Evolutionary conservation across 2,113 vertebrate genomes (phyloP), one percentile per base, ranked within the genome.

Genomic region (Zingel zingel): DNA sequence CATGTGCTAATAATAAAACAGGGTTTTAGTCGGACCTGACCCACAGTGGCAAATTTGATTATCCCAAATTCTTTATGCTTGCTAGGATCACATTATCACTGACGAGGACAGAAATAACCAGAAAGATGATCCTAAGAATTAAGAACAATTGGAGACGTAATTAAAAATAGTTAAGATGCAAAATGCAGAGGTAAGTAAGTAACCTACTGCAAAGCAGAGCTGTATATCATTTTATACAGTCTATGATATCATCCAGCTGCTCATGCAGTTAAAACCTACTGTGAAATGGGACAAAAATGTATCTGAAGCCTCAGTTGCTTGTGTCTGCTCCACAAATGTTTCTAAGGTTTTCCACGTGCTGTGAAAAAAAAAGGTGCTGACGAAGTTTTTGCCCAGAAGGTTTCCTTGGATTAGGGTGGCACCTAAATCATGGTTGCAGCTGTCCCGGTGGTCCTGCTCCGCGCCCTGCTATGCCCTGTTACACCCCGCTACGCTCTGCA

Each of bases 1-100:
- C 30, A 68, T 68, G 54, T 59, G 21, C 56, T 57, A 82, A 73
- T 65, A 61, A 74, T 39, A 57, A 81, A 53, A 77, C 57, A 61
- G 45, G 33, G 21, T 50, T 74, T 14, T 36, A 64, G 23, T 50
- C n/a, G 19, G 74, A 68, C 80, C 51, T 12, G 14, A 39, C 23
- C 30, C 30, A 47, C 23, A 63, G 23, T 23, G 18, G 33, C 54
- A 58, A 59, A 25, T 3, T 10, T 15, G 16, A 75, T 64, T 33
- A 69, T 36, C 9, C n/a, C 14, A 69, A 69, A 70, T 47, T 36
- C 23, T 27, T 63, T n/a, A 47, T 33, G 43, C 6, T 33, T 36
- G 19, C 63, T 58, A 57, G 57, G 48, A 63, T 68, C 23, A 16
- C 30, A 47, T n/a, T 3, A 5, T 58, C 7, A 2, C 30, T 30